These are phyloP conservation scores for Mactromeris polynyma DNA, from an alignment of 2,888 invertebrate genomes.

Conservation along the genomic window DNA sequence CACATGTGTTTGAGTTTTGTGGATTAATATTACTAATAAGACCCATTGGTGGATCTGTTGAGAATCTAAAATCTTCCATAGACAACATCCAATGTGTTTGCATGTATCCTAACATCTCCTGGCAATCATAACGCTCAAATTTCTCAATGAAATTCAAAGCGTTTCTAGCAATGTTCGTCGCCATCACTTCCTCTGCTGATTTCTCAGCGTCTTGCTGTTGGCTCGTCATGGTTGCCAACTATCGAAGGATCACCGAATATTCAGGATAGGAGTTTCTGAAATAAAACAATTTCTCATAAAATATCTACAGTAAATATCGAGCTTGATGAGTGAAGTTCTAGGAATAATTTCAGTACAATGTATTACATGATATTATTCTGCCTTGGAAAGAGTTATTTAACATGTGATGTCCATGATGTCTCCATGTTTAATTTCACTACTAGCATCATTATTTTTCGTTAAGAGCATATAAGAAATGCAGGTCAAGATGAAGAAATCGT, in stretches of 20 bases:
- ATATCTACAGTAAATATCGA: too few relatives aligned
- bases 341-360: too few relatives aligned
- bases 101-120: slow-evolving; percentile 84
- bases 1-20: slow-evolving; percentile 75
- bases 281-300: not conserved
- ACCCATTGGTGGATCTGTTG: slow-evolving; percentile 85
- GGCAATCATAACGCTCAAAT: slow-evolving; percentile 85
- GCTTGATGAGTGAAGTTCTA: too few relatives aligned
- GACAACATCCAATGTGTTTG: slow-evolving; percentile 86
- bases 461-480: too few relatives aligned
- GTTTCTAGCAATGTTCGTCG: slow-evolving; percentile 66
- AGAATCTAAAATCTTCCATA: slow-evolving; percentile 84
- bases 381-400: too few relatives aligned
- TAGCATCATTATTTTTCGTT: too few relatives aligned
- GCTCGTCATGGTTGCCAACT: slow-evolving; percentile 35
- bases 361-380: too few relatives aligned
- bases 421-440: too few relatives aligned
- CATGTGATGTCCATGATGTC: too few relatives aligned
- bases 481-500: too few relatives aligned
- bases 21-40: slow-evolving; percentile 81
- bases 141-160: slow-evolving; percentile 83
- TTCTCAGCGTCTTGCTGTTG: slow-evolving; percentile 46
- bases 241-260: not conserved
- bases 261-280: not conserved
- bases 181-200: slow-evolving; percentile 64